A percentile compares a stretch with the other conserved stretches of the same genome.
Conservation (phyloP, 2,888 invertebrate genomes). For the Drosophila robusta region DNA sequence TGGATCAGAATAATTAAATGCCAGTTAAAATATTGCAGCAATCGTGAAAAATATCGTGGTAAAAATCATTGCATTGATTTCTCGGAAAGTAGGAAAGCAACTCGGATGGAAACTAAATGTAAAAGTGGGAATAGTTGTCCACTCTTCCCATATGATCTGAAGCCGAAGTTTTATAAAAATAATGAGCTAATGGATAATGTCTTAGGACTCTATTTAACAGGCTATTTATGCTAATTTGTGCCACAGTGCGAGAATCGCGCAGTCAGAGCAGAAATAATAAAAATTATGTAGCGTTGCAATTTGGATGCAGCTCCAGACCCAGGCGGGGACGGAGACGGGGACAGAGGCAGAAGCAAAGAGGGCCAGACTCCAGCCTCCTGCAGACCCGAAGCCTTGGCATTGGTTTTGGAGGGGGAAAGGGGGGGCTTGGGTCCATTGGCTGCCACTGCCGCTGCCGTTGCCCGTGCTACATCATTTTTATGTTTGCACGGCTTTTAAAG, state of each 20-base stretch:
- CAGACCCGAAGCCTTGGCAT: slow-evolving; percentile 33
- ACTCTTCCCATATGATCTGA: too few species aligned
- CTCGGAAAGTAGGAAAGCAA: too few species aligned
- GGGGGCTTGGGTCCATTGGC: slow-evolving; percentile 31
- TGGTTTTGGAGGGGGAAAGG: slow-evolving; percentile 22
- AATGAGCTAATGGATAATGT: too few species aligned
- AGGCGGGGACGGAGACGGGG: slow-evolving; percentile 5
- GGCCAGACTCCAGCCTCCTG: not conserved
- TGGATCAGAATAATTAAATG: slow-evolving; percentile 39
- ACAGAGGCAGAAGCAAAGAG: not conserved
- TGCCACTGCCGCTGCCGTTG: slow-evolving; percentile 32
- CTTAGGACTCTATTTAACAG: too few species aligned
- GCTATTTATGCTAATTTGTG: slow-evolving; percentile 5
- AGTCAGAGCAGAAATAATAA: slow-evolving; percentile 68
- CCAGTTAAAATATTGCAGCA: slow-evolving; percentile 1
- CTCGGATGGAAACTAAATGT: too few species aligned
- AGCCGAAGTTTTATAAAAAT: too few species aligned
- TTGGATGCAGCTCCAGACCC: slow-evolving; percentile 49
- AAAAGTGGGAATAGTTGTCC: too few species aligned
- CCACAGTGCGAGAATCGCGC: slow-evolving; percentile 58
- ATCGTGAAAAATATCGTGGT: too few species aligned
- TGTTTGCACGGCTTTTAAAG: slow-evolving; percentile 72
- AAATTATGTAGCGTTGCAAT: slow-evolving; percentile 78
- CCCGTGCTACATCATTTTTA: slow-evolving; percentile 64
- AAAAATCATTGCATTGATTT: not conserved